Base-by-base conservation (phyloP, 2,888 invertebrate genomes). In the Spilosoma lubricipeda region DNA sequence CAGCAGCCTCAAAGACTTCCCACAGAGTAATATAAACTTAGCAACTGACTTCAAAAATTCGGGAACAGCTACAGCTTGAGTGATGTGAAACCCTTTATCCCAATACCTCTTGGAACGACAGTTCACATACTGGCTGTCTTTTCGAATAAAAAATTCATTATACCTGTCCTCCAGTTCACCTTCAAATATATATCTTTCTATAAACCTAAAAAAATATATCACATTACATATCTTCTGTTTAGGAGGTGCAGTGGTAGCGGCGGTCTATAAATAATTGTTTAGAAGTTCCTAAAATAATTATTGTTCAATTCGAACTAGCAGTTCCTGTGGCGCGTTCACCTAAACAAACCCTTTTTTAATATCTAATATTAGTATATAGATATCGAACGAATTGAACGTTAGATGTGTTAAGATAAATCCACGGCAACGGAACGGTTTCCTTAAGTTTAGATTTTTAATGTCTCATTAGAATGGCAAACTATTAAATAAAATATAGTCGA, bases 101-200 rank as follows among this genome's bases (percentile, higher is more conserved):
- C 97, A 97, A 86, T 97, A 97, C 7, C 96, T 95, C 77, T 97
- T 96, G 0, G 96, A 96, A 36, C 96, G 94, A 48, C 97, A 96
- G 78, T 97, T 96, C 30, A 97, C 94, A 84, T 97, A 97, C 77
- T 97, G 97, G 0, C 96, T 94, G 86, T 97, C 97, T 30, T 97
- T 96, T 70, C 97, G 96, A 72, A 99, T 97, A 92, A 99, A 99
- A 85, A 99, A 98, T 93, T 99, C 99, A 82, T 97, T 97, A 86
- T 97, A 97, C 23, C 96, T 96, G 90, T 99, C 99, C 78, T 98
- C 97, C 27, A 99, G 93, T 71, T 97, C 96, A 0, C 99, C 99
- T 89, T 98, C 97, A 87, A 98, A 98, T 77, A 99, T 97, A 97
- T 99, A 99, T 76, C 97, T 97, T 87, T 98, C 97, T 56, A 99